Conservation (phyloP, 2,888 invertebrate genomes). For the Orchestes rusci region DNA sequence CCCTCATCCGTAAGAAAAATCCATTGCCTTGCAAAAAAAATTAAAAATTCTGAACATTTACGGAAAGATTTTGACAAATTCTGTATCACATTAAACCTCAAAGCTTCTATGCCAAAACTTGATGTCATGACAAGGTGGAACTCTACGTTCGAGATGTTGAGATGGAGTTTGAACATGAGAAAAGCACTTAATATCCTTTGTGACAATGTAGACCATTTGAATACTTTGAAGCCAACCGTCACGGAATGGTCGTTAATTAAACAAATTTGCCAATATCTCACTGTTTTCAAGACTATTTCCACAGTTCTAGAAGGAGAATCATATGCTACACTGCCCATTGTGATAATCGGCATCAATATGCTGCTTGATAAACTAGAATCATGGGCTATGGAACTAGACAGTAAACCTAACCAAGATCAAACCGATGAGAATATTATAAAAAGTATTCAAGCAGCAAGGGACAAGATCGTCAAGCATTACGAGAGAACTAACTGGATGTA, state of each 20-base stretch:
- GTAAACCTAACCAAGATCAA: constrained; percentile 11
- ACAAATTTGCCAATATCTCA: constrained; percentile 19
- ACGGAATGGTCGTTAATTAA: constrained; percentile 11
- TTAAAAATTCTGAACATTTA: constrained; percentile 4
- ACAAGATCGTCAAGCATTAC: constrained; percentile 6
- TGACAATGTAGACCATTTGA: constrained; percentile 14
- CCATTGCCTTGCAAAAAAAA: neutral
- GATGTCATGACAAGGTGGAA: constrained; percentile 1
- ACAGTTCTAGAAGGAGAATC: constrained; percentile 21
- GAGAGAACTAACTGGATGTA: constrained; percentile 15
- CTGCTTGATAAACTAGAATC: constrained; percentile 16
- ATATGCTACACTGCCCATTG: constrained; percentile 20
- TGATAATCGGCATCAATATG: constrained; percentile 17
- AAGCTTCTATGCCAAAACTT: neutral
- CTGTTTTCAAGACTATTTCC: constrained; percentile 22
- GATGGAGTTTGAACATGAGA: constrained; percentile 3
- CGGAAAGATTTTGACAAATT: neutral
- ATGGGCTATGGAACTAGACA: constrained; percentile 13
- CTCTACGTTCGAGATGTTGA: constrained; percentile 1
- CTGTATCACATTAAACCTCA: constrained; percentile 1
- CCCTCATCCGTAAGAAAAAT: neutral
- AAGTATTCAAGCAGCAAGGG: constrained; percentile 9
- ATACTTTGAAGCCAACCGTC: neutral
- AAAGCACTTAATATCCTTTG: constrained; percentile 11
- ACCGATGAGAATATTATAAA: constrained; percentile 11